phyloP scores from a whole-genome alignment of 2,888 invertebrate genomes.

The Subacronicta megacephala region DNA sequence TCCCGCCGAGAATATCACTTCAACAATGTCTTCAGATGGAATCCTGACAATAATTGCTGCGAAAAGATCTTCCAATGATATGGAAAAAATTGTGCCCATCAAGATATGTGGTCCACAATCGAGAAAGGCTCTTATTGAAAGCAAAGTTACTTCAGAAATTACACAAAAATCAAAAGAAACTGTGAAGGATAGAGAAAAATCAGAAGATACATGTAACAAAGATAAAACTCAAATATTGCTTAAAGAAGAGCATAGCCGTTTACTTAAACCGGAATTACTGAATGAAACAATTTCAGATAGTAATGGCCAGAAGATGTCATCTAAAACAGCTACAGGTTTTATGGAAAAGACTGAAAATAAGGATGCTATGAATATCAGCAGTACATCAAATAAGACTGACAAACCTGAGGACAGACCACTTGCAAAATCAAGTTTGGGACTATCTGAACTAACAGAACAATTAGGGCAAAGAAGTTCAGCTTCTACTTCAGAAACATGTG shows the following conservation, averaged over 20 bases:
- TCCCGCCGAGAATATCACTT: slow-evolving; percentile 63
- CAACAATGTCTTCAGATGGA: slow-evolving; percentile 70
- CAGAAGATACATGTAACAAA: slow-evolving; percentile 42
- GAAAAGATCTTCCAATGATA: slow-evolving; percentile 45
- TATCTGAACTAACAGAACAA: slow-evolving; percentile 51
- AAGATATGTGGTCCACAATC: slow-evolving; percentile 56
- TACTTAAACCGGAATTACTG: slow-evolving; percentile 64
- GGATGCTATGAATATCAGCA: slow-evolving; percentile 8
- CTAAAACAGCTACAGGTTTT: slow-evolving; percentile 47
- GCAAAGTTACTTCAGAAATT: slow-evolving; percentile 33
- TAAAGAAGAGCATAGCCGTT: slow-evolving; percentile 65
- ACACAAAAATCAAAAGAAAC: slow-evolving; percentile 46
- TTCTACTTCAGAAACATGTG: slow-evolving; percentile 47
- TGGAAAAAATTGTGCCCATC: slow-evolving; percentile 68
- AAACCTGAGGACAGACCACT: no score
- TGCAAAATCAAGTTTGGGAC: slow-evolving; percentile 43
- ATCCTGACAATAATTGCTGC: slow-evolving; percentile 64
- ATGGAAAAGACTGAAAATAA: slow-evolving; percentile 26
- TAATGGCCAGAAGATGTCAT: slow-evolving; percentile 43
- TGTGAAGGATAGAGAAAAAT: slow-evolving; percentile 34
- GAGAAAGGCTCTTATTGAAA: slow-evolving; percentile 31
- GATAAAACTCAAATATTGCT: slow-evolving; percentile 52
- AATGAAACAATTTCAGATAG: slow-evolving; percentile 44
- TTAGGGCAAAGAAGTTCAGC: slow-evolving; percentile 39
- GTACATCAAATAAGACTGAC: slow-evolving; percentile 32